phyloP scores from a whole-genome alignment of 2,113 vertebrate species.

The Sus scrofa region DNA sequence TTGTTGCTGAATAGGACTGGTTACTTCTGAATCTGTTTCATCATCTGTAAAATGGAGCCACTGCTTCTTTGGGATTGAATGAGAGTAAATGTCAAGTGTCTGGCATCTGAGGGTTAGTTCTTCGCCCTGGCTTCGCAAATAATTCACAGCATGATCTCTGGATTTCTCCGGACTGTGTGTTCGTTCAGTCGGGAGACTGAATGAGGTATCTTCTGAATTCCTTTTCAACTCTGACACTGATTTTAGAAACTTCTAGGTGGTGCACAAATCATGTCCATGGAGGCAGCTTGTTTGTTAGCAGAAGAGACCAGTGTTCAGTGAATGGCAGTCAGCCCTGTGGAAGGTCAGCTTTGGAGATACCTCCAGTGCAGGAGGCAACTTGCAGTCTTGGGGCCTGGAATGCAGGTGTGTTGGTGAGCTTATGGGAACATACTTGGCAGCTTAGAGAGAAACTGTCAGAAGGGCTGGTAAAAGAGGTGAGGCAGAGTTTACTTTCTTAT shows the following conservation, averaged over 20 bases:
- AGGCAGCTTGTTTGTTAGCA: neutral
- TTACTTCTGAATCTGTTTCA: neutral
- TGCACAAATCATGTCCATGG: neutral
- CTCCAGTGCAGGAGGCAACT: neutral
- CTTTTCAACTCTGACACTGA: neutral
- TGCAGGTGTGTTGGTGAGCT: neutral
- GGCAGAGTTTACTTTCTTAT: neutral
- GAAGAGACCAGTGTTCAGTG: neutral
- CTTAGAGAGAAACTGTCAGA: neutral
- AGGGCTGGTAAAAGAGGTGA: neutral
- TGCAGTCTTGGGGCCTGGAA: neutral
- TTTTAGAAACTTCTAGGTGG: conserved; percentile 1
- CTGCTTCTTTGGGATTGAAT: conserved; percentile 18
- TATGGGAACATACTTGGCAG: neutral
- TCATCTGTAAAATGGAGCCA: neutral
- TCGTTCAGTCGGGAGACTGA: neutral
- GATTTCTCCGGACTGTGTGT: neutral
- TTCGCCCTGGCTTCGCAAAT: neutral
- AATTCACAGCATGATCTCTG: neutral
- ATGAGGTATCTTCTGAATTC: neutral
- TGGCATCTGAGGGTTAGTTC: neutral
- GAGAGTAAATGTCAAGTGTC: neutral
- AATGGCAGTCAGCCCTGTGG: neutral
- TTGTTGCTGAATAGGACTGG: neutral
- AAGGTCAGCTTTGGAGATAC: neutral